phyloP scores from a whole-genome alignment of 2,113 vertebrate genomes.

The Oxygymnocypris stewartii region DNA sequence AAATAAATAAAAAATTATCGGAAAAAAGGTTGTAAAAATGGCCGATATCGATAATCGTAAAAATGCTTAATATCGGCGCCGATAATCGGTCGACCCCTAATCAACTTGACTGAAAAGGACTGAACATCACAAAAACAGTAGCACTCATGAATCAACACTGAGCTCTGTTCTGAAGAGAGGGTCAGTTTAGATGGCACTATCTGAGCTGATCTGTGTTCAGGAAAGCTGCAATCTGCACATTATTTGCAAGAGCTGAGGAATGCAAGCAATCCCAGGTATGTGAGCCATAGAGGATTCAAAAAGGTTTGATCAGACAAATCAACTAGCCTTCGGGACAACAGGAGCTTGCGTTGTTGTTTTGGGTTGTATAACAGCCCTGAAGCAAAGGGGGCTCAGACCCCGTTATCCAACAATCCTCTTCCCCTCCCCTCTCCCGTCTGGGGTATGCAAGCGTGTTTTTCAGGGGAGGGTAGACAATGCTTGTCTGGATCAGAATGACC shows the following conservation, averaged over 20 bases:
- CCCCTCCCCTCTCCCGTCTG: conserved; percentile 23
- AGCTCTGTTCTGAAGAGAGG: neutral
- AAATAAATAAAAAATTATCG: no score
- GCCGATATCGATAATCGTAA: no score
- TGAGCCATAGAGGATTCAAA: conserved; percentile 26
- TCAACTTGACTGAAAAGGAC: neutral
- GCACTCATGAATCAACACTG: neutral
- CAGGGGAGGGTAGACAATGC: conserved; percentile 33
- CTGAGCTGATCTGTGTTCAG: conserved; percentile 26
- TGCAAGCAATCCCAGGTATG: conserved; percentile 46
- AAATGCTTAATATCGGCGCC: no score
- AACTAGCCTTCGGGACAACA: conserved; percentile 35
- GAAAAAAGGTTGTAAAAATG: no score
- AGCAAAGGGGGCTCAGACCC: neutral
- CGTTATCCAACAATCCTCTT: conserved; percentile 9
- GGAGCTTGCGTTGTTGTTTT: conserved; percentile 40
- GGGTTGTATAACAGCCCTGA: conserved; percentile 3
- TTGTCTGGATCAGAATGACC: conserved; percentile 60
- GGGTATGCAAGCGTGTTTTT: conserved; percentile 1
- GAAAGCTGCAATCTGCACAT: conserved; percentile 35
- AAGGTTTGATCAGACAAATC: conserved; percentile 24
- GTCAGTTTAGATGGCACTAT: conserved; percentile 1
- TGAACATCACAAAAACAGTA: neutral
- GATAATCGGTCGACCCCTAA: no score
- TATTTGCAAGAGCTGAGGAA: conserved; percentile 45